A percentile compares a stretch with the other conserved stretches of the same genome.
Evolutionary conservation across 2,888 invertebrate genomes (phyloP).

Genomic region (Boloria euphrosyne): DNA sequence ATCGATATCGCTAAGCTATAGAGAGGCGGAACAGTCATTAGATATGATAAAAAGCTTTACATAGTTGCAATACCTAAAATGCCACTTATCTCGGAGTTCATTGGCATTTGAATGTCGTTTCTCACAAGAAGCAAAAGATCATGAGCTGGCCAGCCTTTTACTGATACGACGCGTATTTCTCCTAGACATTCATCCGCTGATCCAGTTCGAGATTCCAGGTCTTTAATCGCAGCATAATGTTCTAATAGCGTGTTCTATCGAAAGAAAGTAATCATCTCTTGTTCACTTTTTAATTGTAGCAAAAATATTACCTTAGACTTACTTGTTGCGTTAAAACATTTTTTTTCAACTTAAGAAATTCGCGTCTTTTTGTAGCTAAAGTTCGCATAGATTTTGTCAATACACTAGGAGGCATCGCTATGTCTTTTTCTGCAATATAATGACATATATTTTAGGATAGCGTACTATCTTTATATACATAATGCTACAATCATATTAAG

Average conservation of each 20-base stretch:
- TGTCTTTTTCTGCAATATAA: slow-evolving; percentile 53
- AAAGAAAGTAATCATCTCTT: not conserved
- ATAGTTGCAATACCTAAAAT: slow-evolving; percentile 54
- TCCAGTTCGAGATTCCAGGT: slow-evolving; percentile 61
- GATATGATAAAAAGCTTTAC: slow-evolving; percentile 1
- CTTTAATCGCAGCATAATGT: slow-evolving; percentile 60
- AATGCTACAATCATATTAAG: not conserved
- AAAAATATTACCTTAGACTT: slow-evolving; percentile 30
- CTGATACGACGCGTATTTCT: slow-evolving; percentile 66
- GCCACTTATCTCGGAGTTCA: slow-evolving; percentile 56
- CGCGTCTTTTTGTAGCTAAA: slow-evolving; percentile 65
- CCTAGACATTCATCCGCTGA: slow-evolving; percentile 55
- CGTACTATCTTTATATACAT: no score
- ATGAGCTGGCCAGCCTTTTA: slow-evolving; percentile 67
- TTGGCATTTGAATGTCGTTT: slow-evolving; percentile 53
- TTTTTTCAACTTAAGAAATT: slow-evolving; percentile 64
- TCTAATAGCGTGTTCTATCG: slow-evolving; percentile 62
- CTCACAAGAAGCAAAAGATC: slow-evolving; percentile 64
- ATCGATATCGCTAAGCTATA: slow-evolving; percentile 4
- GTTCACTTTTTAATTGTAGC: not conserved
- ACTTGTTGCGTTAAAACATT: slow-evolving; percentile 62
- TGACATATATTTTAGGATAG: not conserved
- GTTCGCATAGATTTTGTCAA: slow-evolving; percentile 56
- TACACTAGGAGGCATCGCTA: slow-evolving; percentile 55
- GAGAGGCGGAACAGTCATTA: slow-evolving; percentile 7